Evolutionary conservation across 1,140 invertebrate species (phyloP).

Genomic region (Myzus persicae): DNA sequence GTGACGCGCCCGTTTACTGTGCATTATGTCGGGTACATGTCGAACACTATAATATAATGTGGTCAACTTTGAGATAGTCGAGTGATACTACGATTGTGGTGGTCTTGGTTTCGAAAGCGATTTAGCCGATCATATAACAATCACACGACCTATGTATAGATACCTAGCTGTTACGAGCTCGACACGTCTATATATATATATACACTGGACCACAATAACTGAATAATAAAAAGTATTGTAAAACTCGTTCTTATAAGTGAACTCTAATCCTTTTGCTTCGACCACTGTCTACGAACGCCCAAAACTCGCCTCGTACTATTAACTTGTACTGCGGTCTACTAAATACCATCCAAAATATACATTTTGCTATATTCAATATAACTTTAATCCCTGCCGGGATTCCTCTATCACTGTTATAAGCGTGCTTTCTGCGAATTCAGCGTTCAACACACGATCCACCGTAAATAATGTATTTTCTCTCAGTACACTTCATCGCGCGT

Average conservation of each 20-base stretch:
- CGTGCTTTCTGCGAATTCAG: background rate
- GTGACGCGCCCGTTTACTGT: background rate
- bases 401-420: background rate
- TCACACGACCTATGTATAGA: too few species aligned
- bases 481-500: background rate
- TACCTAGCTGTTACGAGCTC: too few species aligned
- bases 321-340: background rate
- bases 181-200: too few species aligned
- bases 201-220: background rate
- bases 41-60: background rate
- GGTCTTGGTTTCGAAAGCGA: background rate
- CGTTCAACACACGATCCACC: background rate
- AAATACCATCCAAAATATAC: background rate
- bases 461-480: background rate
- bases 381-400: background rate
- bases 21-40: background rate
- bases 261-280: background rate
- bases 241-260: background rate
- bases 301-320: background rate
- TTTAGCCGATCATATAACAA: background rate
- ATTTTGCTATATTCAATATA: background rate
- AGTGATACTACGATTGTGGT: background rate
- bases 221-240: background rate
- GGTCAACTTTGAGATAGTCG: too few species aligned
- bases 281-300: background rate